Conservation (phyloP, 2,797 vertebrate species). For the Gadopsis bispinosus region DNA sequence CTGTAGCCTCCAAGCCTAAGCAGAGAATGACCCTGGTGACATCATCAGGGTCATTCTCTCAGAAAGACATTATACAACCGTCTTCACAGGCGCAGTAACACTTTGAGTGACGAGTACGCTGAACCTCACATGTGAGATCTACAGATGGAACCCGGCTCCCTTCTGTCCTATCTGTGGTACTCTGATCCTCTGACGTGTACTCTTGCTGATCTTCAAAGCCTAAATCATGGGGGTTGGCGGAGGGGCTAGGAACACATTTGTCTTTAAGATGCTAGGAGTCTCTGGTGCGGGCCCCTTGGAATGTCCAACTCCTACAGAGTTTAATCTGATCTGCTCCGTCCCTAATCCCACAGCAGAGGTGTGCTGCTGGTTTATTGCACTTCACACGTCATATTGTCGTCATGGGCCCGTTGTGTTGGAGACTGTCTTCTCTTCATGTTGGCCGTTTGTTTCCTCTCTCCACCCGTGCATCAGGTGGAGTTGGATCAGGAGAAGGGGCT, state of each 20-base stretch:
- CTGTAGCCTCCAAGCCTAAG: background rate
- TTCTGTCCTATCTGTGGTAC: conserved; percentile 53
- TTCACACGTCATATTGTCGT: conserved; percentile 4
- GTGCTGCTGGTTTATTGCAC: conserved; percentile 28
- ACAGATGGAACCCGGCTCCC: conserved; percentile 53
- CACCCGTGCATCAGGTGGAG: conserved; percentile 83
- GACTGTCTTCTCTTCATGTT: conserved; percentile 17
- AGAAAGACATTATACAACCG: background rate
- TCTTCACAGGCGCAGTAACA: background rate
- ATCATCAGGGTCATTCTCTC: background rate
- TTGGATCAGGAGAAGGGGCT: conserved; percentile 92
- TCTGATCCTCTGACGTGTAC: conserved; percentile 64
- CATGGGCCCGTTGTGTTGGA: conserved; percentile 8
- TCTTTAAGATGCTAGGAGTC: conserved; percentile 52
- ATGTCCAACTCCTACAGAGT: conserved; percentile 70
- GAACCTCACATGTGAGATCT: background rate
- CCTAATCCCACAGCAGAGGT: conserved; percentile 42
- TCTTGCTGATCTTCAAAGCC: conserved; percentile 66
- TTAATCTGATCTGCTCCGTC: conserved; percentile 57
- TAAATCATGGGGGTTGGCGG: conserved; percentile 11
- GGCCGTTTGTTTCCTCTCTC: conserved; percentile 9
- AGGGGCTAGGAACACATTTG: conserved; percentile 44
- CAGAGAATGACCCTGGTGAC: background rate
- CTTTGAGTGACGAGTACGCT: background rate
- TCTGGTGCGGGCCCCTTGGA: conserved; percentile 54